Evolutionary conservation across 2,113 vertebrate species (phyloP).

Genomic region (Cinclus cinclus): DNA sequence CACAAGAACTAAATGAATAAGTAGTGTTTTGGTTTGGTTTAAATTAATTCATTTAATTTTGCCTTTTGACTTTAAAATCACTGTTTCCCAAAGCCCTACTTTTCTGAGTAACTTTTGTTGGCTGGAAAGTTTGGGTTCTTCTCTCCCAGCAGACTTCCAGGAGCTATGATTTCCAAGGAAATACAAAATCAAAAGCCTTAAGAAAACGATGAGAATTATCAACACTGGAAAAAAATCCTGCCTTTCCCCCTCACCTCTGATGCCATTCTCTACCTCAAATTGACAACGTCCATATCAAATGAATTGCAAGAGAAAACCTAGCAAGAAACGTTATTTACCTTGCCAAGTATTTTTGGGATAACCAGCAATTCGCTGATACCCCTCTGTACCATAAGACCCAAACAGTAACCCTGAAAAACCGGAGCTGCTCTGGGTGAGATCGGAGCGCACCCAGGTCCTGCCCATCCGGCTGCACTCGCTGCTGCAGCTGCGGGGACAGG

Average conservation of each 20-base stretch:
- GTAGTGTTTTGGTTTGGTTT: background rate
- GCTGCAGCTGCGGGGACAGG: background rate
- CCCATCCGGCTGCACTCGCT: accelerated
- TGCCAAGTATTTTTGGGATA: background rate
- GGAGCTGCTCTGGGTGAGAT: background rate
- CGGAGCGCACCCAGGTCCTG: accelerated
- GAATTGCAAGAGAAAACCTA: background rate
- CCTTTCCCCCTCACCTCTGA: background rate
- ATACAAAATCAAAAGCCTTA: background rate
- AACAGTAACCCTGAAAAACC: background rate
- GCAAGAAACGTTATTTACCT: background rate
- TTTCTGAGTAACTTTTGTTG: background rate
- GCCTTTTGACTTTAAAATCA: background rate
- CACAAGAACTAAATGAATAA: background rate
- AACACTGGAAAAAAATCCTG: background rate
- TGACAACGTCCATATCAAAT: background rate
- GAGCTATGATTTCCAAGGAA: background rate
- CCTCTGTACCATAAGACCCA: background rate
- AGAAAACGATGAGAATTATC: background rate
- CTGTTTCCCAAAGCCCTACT: background rate
- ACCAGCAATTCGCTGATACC: background rate
- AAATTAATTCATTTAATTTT: background rate
- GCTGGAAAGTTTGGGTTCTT: background rate
- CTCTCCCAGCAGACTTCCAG: background rate
- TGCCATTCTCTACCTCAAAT: background rate